Base-by-base conservation (phyloP, 2,888 invertebrate genomes). In the Meloe dianella region DNA sequence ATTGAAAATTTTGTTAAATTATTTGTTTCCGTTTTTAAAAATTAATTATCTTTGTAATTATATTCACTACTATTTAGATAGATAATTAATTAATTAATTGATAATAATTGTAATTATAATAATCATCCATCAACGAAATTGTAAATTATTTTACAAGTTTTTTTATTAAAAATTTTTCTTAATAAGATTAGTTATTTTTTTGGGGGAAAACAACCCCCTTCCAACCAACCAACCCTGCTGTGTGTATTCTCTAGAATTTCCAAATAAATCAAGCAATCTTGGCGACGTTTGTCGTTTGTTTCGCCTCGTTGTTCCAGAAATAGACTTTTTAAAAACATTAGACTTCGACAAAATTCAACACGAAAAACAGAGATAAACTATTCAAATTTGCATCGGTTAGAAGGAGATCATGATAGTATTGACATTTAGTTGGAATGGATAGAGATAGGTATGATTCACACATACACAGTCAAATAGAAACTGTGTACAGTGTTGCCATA, bases 131-230 rank as follows among this genome's bases (percentile, higher is more conserved):
- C 77, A 77, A 77, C 76, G 72, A 64, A 75, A 72, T 74, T 79
- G 78, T 80, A 79, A 77, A 74, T 77, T 78, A 79, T 80, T 80
- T 80, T 79, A 75, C 78, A 79, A 76, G 9, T 22, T 22, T 75
- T 79, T 80, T 79, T 77, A 80, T 78, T 79, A 79, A 78, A 80
- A 78, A 22, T 3, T 41, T 51, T 22, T 22, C 63, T 61, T 66
- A 61, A 73, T n/a, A n/a, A n/a, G n/a, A 67, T 64, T 32, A 29
- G 57, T 6, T 54, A 24, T 60, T 65, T 65, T 71, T 63, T 73
- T 66, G 51, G 35, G 2, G 9, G n/a, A n/a, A n/a, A 35, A 14
- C 32, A 17, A 57, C 27, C 27, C 27, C 59, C 17, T 30, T 30
- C 9, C 6, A 30, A 8, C 4, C 10, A 41, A 6, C 22, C 20